Base-by-base conservation (phyloP, 2,797 vertebrate species). In the Gymnoscopelus microlampas region DNA sequence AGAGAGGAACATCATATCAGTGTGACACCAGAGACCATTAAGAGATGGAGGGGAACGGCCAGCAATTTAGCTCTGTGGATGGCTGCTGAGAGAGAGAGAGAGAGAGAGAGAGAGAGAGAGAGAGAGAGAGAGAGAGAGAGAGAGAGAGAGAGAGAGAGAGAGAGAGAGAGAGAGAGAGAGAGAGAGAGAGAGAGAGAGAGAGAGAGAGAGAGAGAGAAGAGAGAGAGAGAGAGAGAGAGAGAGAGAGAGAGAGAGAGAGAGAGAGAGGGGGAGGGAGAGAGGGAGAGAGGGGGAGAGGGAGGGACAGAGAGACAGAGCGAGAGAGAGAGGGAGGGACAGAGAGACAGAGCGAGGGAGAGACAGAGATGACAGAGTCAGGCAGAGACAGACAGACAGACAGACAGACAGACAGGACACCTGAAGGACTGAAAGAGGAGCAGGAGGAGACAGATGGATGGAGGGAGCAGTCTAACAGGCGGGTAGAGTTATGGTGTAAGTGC, bases 1-100 rank as follows among this genome's bases (percentile, higher is more conserved):
- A 84, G 81, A 89, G 75, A 73, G 58, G 79, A 91, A 79, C 75
- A 85, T 79, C 72, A 81, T 76, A 86, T 83, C 72, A 81, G 72
- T 49, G 6, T 19, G 80, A 82, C 80, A 79, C 69, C 3, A 2
- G 58, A 69, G 78, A 47, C 70, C 59, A 23, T 79, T 44, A 44
- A 44, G 74, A 78, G 84, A 85, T 68, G 74, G 35, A n/a, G 57
- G 76, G 78, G 76, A 78, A 19, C 77, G 77, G 3, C 69, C 15
- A 2, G 59, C 75, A 70, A 79, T 85, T 87, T 75, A 49, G 60
- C 66, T 44, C 63, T 49, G 53, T 67, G 68, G 62, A 68, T 74
- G 81, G 60, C 63, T 71, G 84, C 79, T 59, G 53, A 73, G 48
- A 60, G 63, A 1, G 44, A 59, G 13, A 61, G 13, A 19, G 44